Percentiles rank a stretch among this genome's conserved stretches.
These are phyloP conservation scores for Lutjanus erythropterus DNA, from an alignment of 2,113 vertebrate species.

Conservation along the genomic window DNA sequence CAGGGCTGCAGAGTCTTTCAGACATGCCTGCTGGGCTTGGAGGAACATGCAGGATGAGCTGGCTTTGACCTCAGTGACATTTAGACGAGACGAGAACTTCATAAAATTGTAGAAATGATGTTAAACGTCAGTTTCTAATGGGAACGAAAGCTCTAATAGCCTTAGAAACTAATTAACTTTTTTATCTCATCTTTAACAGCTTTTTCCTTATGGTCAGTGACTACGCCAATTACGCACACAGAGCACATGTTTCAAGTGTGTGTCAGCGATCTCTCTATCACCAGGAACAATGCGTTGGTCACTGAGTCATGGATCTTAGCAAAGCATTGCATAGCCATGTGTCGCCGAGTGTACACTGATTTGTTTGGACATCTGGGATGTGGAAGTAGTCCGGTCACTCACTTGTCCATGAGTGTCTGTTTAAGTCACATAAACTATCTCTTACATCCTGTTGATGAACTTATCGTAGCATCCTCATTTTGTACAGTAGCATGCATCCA, in stretches of 20 bases:
- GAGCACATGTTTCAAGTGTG: slow-evolving; percentile 24
- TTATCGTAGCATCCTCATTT: slow-evolving; percentile 22
- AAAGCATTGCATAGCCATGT: slow-evolving; percentile 20
- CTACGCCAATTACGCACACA: slow-evolving; percentile 13
- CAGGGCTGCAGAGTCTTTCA: slow-evolving; percentile 51
- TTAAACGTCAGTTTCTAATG: neutral
- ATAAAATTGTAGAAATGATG: neutral
- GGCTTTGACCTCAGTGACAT: slow-evolving; percentile 52
- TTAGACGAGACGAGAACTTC: slow-evolving; percentile 12
- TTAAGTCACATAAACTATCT: slow-evolving; percentile 53
- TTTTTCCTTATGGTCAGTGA: neutral
- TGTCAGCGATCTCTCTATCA: slow-evolving; percentile 38
- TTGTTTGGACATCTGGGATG: slow-evolving; percentile 69
- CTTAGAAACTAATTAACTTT: neutral
- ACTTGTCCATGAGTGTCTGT: slow-evolving; percentile 58
- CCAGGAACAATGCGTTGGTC: slow-evolving; percentile 8
- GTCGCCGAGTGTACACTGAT: slow-evolving; percentile 48
- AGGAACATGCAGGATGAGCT: slow-evolving; percentile 50
- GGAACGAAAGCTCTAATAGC: neutral
- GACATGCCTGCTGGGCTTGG: slow-evolving; percentile 61
- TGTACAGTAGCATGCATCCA: slow-evolving; percentile 24
- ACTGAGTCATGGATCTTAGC: slow-evolving; percentile 47
- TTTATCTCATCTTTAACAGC: too few relatives aligned
- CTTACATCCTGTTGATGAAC: slow-evolving; percentile 60
- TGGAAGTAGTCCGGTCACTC: slow-evolving; percentile 36